Conservation (phyloP, 2,888 invertebrate species). For the Tipula helvola region DNA sequence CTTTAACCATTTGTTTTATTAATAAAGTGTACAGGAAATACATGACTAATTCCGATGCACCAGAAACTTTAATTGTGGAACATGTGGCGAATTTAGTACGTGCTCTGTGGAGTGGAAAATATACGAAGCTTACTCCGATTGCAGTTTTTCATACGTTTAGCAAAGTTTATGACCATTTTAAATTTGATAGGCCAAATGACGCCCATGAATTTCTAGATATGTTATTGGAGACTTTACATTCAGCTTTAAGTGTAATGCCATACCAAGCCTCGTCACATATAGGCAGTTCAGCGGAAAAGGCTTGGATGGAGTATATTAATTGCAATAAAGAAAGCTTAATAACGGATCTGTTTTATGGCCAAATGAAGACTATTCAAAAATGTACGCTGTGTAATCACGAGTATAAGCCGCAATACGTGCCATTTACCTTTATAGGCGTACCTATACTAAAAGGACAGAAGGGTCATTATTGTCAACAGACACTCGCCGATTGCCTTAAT, state of each 20-base stretch:
- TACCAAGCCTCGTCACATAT: no score
- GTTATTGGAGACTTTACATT: constrained; percentile 77
- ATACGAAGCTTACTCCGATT: constrained; percentile 42
- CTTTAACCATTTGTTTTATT: constrained; percentile 64
- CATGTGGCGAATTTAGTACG: constrained; percentile 73
- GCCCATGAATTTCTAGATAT: constrained; percentile 84
- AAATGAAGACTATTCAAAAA: constrained; percentile 66
- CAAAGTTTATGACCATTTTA: no score
- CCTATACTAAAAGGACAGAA: constrained; percentile 49
- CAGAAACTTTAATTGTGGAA: constrained; percentile 63
- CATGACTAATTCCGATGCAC: constrained; percentile 41
- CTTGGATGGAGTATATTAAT: constrained; percentile 61
- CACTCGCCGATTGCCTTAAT: constrained; percentile 57
- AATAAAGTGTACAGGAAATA: constrained; percentile 53
- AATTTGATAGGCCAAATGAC: constrained; percentile 53
- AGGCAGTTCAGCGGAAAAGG: constrained; percentile 29
- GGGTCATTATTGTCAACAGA: constrained; percentile 42
- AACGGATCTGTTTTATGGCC: constrained; percentile 71
- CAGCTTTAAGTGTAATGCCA: constrained; percentile 44
- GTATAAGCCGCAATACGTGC: constrained; percentile 73
- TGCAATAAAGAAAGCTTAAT: constrained; percentile 58
- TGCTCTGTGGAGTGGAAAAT: constrained; percentile 70
- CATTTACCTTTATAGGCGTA: constrained; percentile 73
- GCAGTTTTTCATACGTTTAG: constrained; percentile 68
- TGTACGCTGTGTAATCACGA: constrained; percentile 61